Base-by-base conservation (phyloP, 2,888 invertebrate species). In the Drosophila quinaria region DNA sequence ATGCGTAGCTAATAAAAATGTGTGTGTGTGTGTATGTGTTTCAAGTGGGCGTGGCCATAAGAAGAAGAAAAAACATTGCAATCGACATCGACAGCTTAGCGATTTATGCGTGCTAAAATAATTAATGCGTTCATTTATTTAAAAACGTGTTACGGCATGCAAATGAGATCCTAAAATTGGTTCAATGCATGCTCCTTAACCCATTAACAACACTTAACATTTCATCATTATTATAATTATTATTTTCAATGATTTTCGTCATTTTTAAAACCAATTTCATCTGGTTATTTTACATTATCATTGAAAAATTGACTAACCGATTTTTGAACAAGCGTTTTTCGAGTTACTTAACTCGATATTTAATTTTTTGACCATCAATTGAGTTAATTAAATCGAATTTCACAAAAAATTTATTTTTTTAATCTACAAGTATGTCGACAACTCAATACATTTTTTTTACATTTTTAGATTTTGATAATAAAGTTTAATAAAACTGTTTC, bases 1-100 rank as follows among this genome's bases (percentile, higher is more conserved):
- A 86, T 86, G 88, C 88, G 87, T 82, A 86, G 78, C 86, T 89
- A 87, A 89, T 87, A 87, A 87, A 86, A 87, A 73, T 71, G 17
- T 56, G 58, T 31, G 35, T 47, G 9, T 11, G 35, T n/a, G 15
- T 10, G 60, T 39, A 19, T 22, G 42, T 29, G 4, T 25, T 37
- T 9, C 46, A 54, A 46, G 54, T 41, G 50, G 46, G 41, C 64
- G 46, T 44, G 59, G 31, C 33, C 41, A 22, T 22, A 50, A 67
- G 29, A 19, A 41, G 37, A 59, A 31, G 60, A 68, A 59, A 31
- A 63, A 63, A 59, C 74, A 74, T 65, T 59, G 51, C 65, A 66
- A 50, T 59, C 65, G 66, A 79, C 78, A 86, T 81, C 79, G 85
- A 89, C 85, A 85, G 81, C 70, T 68, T 49, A 71, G 70, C 82